Percentiles rank a stretch among this genome's conserved stretches.
phyloP scores from a whole-genome alignment of 2,888 invertebrate species.

The Anaspis maculata region DNA sequence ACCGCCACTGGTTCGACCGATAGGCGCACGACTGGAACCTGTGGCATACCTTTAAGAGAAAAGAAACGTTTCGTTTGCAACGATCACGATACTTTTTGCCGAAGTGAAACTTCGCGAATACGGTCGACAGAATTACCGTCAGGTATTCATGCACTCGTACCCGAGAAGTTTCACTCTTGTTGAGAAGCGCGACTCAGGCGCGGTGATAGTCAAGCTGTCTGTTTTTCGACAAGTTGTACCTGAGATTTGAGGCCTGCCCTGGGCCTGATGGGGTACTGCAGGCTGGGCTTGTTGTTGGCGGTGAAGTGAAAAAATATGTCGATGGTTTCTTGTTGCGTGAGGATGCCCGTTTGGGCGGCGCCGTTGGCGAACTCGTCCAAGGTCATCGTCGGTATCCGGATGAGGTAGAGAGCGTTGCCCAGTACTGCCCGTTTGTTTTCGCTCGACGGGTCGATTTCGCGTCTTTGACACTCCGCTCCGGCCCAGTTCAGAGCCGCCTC shows the following conservation, averaged over 20 bases:
- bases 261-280: slow-evolving; percentile 75
- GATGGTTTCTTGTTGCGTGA: slow-evolving; percentile 88
- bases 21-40: slow-evolving; percentile 95
- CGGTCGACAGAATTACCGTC: too few species aligned
- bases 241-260: slow-evolving; percentile 84
- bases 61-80: slow-evolving; percentile 2
- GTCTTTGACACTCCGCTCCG: slow-evolving; percentile 76
- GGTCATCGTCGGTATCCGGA: slow-evolving; percentile 90
- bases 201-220: too few species aligned
- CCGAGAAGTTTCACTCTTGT: too few species aligned
- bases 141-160: too few species aligned
- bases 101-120: not conserved
- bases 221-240: slow-evolving; percentile 45
- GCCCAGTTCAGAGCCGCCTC: slow-evolving; percentile 93
- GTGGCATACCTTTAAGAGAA: slow-evolving; percentile 69
- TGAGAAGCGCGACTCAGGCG: too few species aligned
- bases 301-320: slow-evolving; percentile 94
- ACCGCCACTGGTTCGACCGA: slow-evolving; percentile 95
- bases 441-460: slow-evolving; percentile 73
- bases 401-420: slow-evolving; percentile 73
- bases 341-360: slow-evolving; percentile 85
- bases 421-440: slow-evolving; percentile 70
- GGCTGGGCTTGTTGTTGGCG: slow-evolving; percentile 74
- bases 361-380: slow-evolving; percentile 92
- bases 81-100: too few species aligned